Evolutionary conservation across 2,797 vertebrate species (phyloP).

Genomic region (Eleutherodactylus coqui): DNA sequence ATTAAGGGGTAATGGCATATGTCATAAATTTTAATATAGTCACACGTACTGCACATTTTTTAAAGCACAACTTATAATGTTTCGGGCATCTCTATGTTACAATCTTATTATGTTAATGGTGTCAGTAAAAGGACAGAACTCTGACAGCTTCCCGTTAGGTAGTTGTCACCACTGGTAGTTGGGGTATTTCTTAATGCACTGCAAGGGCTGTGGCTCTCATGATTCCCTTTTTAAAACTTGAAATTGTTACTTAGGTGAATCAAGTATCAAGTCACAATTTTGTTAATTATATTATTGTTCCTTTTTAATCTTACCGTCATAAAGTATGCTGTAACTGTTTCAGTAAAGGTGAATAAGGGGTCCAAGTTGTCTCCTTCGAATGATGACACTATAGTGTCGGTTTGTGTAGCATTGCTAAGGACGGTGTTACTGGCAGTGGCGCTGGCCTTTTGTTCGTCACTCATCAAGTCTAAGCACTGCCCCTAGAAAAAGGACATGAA

Average conservation of each 20-base stretch:
- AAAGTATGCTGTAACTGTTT: constrained; percentile 28
- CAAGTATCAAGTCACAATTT: neutral
- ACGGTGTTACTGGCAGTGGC: constrained; percentile 1
- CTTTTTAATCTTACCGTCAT: constrained; percentile 53
- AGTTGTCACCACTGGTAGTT: neutral
- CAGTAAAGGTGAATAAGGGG: constrained; percentile 41
- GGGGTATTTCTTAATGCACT: neutral
- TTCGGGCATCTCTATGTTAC: too few relatives aligned
- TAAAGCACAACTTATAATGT: too few relatives aligned
- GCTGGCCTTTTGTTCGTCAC: constrained; percentile 43
- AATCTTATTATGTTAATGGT: neutral
- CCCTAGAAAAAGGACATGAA: constrained; percentile 31
- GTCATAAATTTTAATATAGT: too few relatives aligned
- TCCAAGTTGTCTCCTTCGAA: constrained; percentile 2
- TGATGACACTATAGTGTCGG: neutral
- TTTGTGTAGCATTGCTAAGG: constrained; percentile 51
- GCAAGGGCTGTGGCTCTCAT: neutral
- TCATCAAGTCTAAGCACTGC: constrained; percentile 50
- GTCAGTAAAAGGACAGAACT: neutral
- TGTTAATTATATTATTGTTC: neutral
- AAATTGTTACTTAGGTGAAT: neutral
- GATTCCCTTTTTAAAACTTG: neutral
- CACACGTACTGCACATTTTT: too few relatives aligned
- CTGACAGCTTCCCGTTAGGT: neutral
- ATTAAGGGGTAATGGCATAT: too few relatives aligned